These are phyloP conservation scores for Drosophila sp. DNA, from an alignment of 1,140 invertebrate species.

Conservation along the genomic window DNA sequence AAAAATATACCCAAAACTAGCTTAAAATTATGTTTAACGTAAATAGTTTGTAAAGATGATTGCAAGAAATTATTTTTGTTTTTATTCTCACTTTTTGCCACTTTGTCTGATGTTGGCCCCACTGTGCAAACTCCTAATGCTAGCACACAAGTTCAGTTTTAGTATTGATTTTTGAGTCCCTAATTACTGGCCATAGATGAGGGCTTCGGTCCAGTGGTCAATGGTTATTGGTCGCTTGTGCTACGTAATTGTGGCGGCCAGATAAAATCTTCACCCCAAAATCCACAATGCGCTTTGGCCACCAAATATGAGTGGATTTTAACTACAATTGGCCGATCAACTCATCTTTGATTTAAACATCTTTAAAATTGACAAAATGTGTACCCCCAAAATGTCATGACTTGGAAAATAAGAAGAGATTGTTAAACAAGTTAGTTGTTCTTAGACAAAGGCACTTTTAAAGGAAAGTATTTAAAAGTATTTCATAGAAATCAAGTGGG, in stretches of 20 bases:
- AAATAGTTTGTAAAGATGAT: no score
- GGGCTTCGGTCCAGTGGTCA: slow-evolving; percentile 17
- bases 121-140: slow-evolving; percentile 11
- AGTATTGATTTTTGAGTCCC: slow-evolving; percentile 21
- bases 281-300: slow-evolving; percentile 2
- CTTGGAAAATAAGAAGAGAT: no score
- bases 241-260: slow-evolving; percentile 19
- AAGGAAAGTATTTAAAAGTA: no score
- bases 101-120: neutral
- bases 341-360: slow-evolving; percentile 6
- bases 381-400: no score
- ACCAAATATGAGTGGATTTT: slow-evolving; percentile 7
- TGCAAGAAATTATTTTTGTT: no score
- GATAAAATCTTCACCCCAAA: slow-evolving; percentile 18
- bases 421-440: no score
- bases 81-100: no score
- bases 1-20: no score
- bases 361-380: neutral
- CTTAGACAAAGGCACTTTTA: no score
- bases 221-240: slow-evolving; percentile 12
- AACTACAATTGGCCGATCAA: slow-evolving; percentile 5
- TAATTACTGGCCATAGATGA: slow-evolving; percentile 20
- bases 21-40: no score
- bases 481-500: no score
- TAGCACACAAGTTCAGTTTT: slow-evolving; percentile 17